Conservation (phyloP, 2,113 vertebrate genomes). For the Vanacampus margaritifer region DNA sequence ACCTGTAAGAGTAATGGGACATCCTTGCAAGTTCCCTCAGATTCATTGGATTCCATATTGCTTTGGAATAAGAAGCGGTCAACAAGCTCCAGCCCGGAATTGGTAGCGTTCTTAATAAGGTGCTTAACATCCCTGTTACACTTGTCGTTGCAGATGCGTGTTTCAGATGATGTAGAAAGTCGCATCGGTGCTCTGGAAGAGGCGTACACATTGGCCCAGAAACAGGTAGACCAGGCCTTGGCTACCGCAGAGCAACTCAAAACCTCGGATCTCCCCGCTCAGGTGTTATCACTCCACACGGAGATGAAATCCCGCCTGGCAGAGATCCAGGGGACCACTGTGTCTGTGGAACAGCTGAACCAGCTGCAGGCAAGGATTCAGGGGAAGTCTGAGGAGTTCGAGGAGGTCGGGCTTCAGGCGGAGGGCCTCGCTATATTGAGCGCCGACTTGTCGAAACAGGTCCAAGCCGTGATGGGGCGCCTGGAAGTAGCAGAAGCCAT, state of each 20-base stretch:
- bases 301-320: constrained; percentile 66
- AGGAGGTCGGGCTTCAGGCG: constrained; percentile 43
- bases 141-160: constrained; percentile 44
- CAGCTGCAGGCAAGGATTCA: constrained; percentile 38
- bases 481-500: constrained; percentile 31
- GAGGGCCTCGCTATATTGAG: constrained; percentile 32
- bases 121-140: not conserved
- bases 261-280: constrained; percentile 65
- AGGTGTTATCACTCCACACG: constrained; percentile 65
- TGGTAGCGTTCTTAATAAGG: not conserved
- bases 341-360: constrained; percentile 58
- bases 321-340: constrained; percentile 58
- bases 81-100: not conserved
- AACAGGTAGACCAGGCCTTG: constrained; percentile 64
- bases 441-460: constrained; percentile 36
- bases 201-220: constrained; percentile 53
- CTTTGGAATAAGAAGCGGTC: not conserved
- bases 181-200: constrained; percentile 64
- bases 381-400: constrained; percentile 44
- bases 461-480: constrained; percentile 37
- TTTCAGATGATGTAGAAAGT: constrained; percentile 51
- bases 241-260: constrained; percentile 62
- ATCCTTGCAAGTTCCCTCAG: not conserved
- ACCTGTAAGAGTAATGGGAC: not conserved
- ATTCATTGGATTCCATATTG: not conserved